Evolutionary conservation across 1,140 invertebrate species (phyloP), one percentile per base, ranked within the genome.

Genomic region (Drosophila kurseongensis): DNA sequence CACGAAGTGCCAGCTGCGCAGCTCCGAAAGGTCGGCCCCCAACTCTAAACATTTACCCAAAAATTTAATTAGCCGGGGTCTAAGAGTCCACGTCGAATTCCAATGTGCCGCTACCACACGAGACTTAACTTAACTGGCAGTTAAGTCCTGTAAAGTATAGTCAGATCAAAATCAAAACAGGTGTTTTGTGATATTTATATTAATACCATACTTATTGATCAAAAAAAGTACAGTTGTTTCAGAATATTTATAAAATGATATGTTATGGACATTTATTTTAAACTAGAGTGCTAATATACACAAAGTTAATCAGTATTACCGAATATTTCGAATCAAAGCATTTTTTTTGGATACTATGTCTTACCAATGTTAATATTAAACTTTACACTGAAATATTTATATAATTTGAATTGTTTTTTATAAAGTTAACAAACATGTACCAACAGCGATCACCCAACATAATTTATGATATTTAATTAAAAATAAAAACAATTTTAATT

Each of bases 21-120:
- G 65, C 66, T 48, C 58, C 50, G 75, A 85, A 85, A 88, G 79
- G 83, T 85, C 82, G 83, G 35, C 47, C 14, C 69, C 57, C 75
- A 61, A 57, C 68, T 78, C 52, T 88, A 59, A 88, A 85, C 82
- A 85, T 82, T 85, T 82, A 52, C 83, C 61, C 51, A 63, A 78
- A 66, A 58, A 65, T 71, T 76, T 76, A 76, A 77, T 78, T 78
- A 77, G 75, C 73, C 40, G 52, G 36, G 73, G 41, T 66, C 61
- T 52, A 35, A 72, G 45, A 57, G 56, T 77, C 57, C 44, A 60
- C 60, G 40, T 51, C 42, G 36, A 45, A 68, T 71, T 58, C 60
- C 54, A 59, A 59, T 59, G 56, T 38, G 59, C 51, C 36, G 36
- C 52, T 29, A 58, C 58, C 52, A 62, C 23, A 62, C 54, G 36